Conservation (phyloP, 2,888 invertebrate species). For the Brachycybe producta region DNA sequence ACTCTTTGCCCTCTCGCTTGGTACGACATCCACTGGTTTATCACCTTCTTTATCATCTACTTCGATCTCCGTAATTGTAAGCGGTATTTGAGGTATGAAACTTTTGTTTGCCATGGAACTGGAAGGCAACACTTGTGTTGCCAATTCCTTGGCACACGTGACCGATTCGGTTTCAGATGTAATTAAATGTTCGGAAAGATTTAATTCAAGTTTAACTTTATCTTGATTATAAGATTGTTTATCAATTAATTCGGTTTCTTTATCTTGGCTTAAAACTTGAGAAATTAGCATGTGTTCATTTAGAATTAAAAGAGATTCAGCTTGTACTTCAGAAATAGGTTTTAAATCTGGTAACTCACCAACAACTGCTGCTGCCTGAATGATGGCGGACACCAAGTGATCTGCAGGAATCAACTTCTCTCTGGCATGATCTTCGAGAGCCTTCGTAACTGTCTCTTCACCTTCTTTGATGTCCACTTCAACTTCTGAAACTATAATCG, state of each 20-base stretch:
- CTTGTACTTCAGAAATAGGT: no score
- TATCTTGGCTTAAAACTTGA: no score
- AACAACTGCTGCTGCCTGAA: slow-evolving; percentile 5
- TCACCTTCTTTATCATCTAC: slow-evolving; percentile 7
- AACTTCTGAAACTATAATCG: slow-evolving; percentile 13
- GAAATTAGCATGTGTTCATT: no score
- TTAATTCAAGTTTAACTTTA: slow-evolving; percentile 10
- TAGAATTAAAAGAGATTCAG: no score
- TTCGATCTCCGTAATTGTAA: no score
- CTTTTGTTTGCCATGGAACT: neutral
- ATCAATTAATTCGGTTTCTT: no score
- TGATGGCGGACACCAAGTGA: slow-evolving; percentile 8
- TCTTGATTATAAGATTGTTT: slow-evolving; percentile 10
- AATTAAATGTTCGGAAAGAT: slow-evolving; percentile 8
- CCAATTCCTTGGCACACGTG: neutral
- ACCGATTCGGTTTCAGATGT: slow-evolving; percentile 7
- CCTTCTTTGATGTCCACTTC: slow-evolving; percentile 12
- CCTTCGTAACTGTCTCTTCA: neutral
- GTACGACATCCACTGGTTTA: slow-evolving; percentile 16
- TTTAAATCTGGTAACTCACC: slow-evolving; percentile 8
- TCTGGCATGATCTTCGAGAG: slow-evolving; percentile 2
- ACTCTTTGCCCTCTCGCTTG: slow-evolving; percentile 16
- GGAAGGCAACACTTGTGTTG: neutral
- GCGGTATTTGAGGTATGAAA: no score
- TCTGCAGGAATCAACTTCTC: slow-evolving; percentile 5